These are phyloP conservation scores for Amphimedon queenslandica DNA, from an alignment of 37 sponge, comb jelly and placozoan species.

Conservation along the genomic window DNA sequence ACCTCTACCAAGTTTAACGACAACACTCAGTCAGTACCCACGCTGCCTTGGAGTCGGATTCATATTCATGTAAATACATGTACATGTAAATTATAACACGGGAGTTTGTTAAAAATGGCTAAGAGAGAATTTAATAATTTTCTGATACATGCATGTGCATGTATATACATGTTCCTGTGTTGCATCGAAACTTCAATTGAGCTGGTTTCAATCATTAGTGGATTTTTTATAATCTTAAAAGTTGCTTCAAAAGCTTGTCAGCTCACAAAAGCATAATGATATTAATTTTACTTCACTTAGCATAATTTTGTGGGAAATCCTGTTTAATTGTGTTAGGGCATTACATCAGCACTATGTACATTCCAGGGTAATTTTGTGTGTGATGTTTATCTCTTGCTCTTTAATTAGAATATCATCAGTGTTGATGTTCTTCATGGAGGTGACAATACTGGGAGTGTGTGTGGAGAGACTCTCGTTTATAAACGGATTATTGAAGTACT, in stretches of 20 bases:
- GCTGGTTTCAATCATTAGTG: no score
- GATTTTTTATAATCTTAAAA: no score
- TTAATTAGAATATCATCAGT: constrained; percentile 44
- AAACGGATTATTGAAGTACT: constrained; percentile 27
- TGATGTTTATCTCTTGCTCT: background rate
- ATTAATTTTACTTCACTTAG: background rate
- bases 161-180: no score
- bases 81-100: no score
- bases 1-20: constrained; percentile 25
- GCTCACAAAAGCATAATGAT: no score
- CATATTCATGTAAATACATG: constrained; percentile 65
- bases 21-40: constrained; percentile 6
- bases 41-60: constrained; percentile 55
- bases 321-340: no score
- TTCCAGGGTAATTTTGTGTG: background rate
- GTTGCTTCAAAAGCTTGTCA: no score
- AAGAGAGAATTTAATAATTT: no score
- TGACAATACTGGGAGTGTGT: constrained; percentile 46
- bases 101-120: no score
- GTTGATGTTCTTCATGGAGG: constrained; percentile 65
- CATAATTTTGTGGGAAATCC: background rate
- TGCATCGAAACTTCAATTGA: no score
- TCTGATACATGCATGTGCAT: no score
- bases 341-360: background rate
- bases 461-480: constrained; percentile 46